Conservation (phyloP, 2,797 vertebrate genomes). For the Lacerta bilineata region DNA sequence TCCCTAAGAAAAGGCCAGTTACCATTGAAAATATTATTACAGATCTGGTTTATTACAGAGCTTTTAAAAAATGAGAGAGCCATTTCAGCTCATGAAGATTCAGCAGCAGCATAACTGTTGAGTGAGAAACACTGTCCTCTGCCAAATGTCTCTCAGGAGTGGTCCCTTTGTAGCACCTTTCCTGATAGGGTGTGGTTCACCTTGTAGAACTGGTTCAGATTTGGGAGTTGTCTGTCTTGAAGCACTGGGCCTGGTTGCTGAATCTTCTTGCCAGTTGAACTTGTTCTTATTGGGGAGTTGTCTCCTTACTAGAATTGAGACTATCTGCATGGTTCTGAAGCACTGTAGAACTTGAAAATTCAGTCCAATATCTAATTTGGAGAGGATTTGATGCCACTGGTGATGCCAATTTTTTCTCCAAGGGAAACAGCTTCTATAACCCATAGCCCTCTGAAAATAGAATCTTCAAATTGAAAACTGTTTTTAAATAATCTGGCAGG, state of each 20-base stretch:
- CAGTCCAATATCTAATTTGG: background rate
- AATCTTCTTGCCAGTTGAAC: constrained; percentile 62
- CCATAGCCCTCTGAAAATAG: too few species aligned
- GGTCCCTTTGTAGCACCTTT: constrained; percentile 57
- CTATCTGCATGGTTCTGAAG: constrained; percentile 15
- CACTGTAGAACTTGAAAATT: background rate
- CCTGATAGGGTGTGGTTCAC: constrained; percentile 64
- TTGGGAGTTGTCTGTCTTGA: constrained; percentile 52
- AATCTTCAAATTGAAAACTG: too few species aligned
- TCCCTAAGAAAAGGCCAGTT: background rate
- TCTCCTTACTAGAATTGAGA: constrained; percentile 20
- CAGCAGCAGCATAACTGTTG: constrained; percentile 39
- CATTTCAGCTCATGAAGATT: constrained; percentile 17
- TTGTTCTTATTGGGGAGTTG: constrained; percentile 51
- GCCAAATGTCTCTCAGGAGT: constrained; percentile 60
- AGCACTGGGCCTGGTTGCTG: constrained; percentile 48
- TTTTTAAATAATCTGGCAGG: too few species aligned
- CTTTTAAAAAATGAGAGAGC: constrained; percentile 40
- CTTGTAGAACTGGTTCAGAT: constrained; percentile 72
- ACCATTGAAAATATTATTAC: background rate
- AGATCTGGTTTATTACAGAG: constrained; percentile 15
- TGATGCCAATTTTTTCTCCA: too few species aligned
- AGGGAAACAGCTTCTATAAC: too few species aligned
- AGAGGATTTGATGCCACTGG: too few species aligned
- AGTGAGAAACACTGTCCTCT: constrained; percentile 46